phyloP scores from a whole-genome alignment of 2,113 vertebrate genomes.

The Plectropomus leopardus region DNA sequence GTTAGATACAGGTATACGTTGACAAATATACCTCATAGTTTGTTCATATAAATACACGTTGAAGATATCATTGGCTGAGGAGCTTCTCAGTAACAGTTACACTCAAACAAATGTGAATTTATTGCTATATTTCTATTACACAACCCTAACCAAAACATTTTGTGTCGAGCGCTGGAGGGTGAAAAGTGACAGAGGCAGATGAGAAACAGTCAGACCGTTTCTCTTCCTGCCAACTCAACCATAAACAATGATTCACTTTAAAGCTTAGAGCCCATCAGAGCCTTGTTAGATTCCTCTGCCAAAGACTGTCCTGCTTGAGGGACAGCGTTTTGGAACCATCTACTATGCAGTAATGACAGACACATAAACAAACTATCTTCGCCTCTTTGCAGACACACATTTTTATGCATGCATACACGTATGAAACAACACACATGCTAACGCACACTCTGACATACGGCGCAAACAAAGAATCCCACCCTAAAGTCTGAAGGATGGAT shows the following conservation, averaged over 20 bases:
- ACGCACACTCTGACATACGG: constrained; percentile 11
- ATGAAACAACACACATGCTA: background rate
- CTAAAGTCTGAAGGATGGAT: constrained; percentile 27
- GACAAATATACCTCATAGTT: background rate
- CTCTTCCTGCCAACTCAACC: constrained; percentile 56
- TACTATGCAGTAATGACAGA: constrained; percentile 50
- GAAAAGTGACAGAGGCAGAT: constrained; percentile 51
- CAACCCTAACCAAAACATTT: constrained; percentile 36
- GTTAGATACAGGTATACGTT: constrained; percentile 10
- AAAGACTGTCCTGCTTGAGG: constrained; percentile 64
- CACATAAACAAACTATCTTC: constrained; percentile 66
- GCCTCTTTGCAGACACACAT: background rate
- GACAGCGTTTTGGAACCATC: constrained; percentile 56
- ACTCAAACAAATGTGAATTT: constrained; percentile 25
- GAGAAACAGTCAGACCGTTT: constrained; percentile 55
- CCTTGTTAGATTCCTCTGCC: constrained; percentile 46
- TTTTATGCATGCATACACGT: background rate
- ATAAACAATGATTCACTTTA: constrained; percentile 76
- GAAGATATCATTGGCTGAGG: background rate
- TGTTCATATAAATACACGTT: background rate
- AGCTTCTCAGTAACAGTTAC: constrained; percentile 10
- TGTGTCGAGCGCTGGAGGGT: constrained; percentile 18
- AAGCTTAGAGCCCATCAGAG: constrained; percentile 52
- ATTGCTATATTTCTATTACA: constrained; percentile 40
- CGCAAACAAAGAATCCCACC: constrained; percentile 10